Evolutionary conservation across 2,797 vertebrate genomes (phyloP), one percentile per base, ranked within the genome.

Genomic region (Fratercula arctica): DNA sequence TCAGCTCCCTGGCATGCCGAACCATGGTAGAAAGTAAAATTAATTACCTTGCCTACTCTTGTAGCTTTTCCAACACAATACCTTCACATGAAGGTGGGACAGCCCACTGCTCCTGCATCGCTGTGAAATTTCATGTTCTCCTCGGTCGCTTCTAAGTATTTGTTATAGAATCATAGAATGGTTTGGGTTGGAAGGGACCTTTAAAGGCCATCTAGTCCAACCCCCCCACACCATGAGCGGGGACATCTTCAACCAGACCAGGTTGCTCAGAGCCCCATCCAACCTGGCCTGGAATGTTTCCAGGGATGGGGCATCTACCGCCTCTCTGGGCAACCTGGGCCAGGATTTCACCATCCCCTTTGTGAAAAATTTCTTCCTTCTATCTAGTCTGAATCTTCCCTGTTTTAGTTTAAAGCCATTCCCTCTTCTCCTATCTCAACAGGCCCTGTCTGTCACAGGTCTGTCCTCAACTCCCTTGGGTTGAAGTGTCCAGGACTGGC

Each of bases 1-100:
- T 92, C 95, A 95, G 83, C 54, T 86, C 80, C 82, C 91, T 91
- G 82, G 92, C 95, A 92, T 19, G 51, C 35, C 17, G 17, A 78
- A 51, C 46, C 48, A 45, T 66, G 77, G 56, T 46, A 61, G 81
- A 94, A 95, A 95, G 63, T 69, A 59, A 89, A 95, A 50, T 73
- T 48, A 77, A 89, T 93, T 83, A 74, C 77, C 53, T 66, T 2
- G 2, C 3, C 12, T 64, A 16, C 19, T 63, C 50, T 54, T 66
- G 48, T 28, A 89, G 84, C 35, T 87, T 64, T 66, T 90, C 67
- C 45, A 54, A 9, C n/a, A 9, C 0, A 5, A 41, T 9, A 3
- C 11, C n/a, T 67, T 87, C 33, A 11, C 4, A 0, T 4, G 20
- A 37, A 45, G 45, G 45, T 18, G 45, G 80, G 54, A 11, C 35